phyloP scores from a whole-genome alignment of 2,888 invertebrate species.

The Hyppa rectilinea region DNA sequence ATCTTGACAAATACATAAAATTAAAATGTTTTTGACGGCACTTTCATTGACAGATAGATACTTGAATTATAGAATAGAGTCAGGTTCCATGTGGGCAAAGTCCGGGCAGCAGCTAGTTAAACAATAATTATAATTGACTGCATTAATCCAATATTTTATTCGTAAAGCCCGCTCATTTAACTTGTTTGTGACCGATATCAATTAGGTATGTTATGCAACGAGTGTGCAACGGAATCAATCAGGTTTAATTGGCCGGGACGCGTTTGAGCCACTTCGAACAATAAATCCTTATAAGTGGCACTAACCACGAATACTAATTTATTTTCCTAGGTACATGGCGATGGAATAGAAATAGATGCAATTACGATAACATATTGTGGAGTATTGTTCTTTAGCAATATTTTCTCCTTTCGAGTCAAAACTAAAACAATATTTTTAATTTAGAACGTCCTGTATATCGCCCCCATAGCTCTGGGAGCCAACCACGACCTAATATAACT shows the following conservation, averaged over 20 bases:
- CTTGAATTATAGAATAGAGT: too few relatives aligned
- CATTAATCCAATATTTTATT: too few relatives aligned
- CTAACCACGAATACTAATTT: slow-evolving; percentile 36
- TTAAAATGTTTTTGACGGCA: too few relatives aligned
- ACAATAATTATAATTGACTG: too few relatives aligned
- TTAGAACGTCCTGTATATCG: background rate
- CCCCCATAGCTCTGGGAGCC: background rate
- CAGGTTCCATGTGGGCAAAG: too few relatives aligned
- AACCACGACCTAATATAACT: too few relatives aligned
- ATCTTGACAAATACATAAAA: too few relatives aligned
- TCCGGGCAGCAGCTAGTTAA: too few relatives aligned
- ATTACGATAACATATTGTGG: slow-evolving; percentile 25
- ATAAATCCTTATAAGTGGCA: slow-evolving; percentile 55
- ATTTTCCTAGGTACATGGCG: slow-evolving; percentile 17
- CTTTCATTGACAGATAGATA: too few relatives aligned
- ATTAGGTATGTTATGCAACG: slow-evolving; percentile 46
- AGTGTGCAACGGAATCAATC: slow-evolving; percentile 32
- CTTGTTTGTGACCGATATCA: slow-evolving; percentile 9
- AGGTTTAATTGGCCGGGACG: slow-evolving; percentile 47
- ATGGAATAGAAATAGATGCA: slow-evolving; percentile 1
- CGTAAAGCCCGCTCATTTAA: background rate
- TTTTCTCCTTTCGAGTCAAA: too few relatives aligned
- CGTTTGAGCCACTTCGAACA: slow-evolving; percentile 15
- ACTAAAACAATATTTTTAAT: background rate
- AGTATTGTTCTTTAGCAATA: background rate